Evolutionary conservation across 1,140 invertebrate species (phyloP), one percentile per base, ranked within the genome.

Genomic region (Archivesica marissinica): DNA sequence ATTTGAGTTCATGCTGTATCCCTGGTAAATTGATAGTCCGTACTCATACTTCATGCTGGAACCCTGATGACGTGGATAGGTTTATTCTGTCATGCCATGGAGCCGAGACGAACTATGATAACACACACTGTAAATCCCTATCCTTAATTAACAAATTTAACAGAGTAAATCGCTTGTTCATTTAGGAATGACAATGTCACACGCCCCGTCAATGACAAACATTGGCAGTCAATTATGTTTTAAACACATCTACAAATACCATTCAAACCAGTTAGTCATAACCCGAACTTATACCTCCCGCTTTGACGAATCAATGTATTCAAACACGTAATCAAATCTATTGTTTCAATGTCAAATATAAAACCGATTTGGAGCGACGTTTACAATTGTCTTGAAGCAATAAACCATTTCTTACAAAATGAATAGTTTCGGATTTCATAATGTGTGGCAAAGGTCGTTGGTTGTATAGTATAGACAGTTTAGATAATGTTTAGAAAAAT

Each of bases 291-390:
- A 13, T 64, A 64, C 59, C 59, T 35, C 59, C 59, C 59, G 59
- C 30, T 35, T 20, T 35, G 59, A 25, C 1, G 13, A 64, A 64
- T 64, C 28, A 64, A 64, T 64, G 33, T 64, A 35, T 33, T 35
- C 30, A 33, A 64, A 33, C 20, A 30, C 38, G 15, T 64, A 35
- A 35, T 64, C 59, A 17, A 2, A 11, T 3, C 1, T 25, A 64
- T 64, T 64, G 59, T 64, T 25, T 64, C 38, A 2, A 64, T 35
- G 59, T 64, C 59, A 35, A 64, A 64, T n/a, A 35, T 15, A 64
- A 64, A 35, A 2, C 9, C 3, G 13, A 3, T 35, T 35, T 64
- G 28, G 59, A 64, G 30, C 54, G n/a, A 15, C 3, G 3, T 59
- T 6, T 30, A 4, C n/a, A n/a, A n/a, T n/a, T n/a, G n/a, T n/a